Base-by-base conservation (phyloP, 1,140 invertebrate species). In the Aphelinus certus region DNA sequence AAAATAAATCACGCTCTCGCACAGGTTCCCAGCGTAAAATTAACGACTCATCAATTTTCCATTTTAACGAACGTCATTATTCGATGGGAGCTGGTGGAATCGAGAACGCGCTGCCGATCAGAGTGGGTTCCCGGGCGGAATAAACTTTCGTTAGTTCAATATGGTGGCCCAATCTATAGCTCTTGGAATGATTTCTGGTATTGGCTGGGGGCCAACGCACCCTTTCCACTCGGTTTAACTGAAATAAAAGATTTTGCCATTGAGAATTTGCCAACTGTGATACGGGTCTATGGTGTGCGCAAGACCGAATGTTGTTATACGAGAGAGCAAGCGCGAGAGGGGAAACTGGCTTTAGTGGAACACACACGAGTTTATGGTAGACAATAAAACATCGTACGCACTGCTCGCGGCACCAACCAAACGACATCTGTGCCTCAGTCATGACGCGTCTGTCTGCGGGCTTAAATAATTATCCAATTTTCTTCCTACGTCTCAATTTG, bases 121-220 rank as follows among this genome's bases (percentile, higher is more conserved):
- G 26, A 26, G 26, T 26, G 26, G 26, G 26, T 26, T 26, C 26
- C 26, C 26, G 26, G 26, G 26, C 51, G 4, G 9, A 53, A 53
- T 80, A 82, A 83, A 82, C 76, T 82, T 80, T 84, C 76, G 78
- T 79, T 81, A 79, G 78, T 74, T 81, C 79, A 80, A 83, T 83
- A 83, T 79, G 79, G 79, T 62, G 46, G 47, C 3, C 3, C 60
- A 43, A 45, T 43, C 43, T 6, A 6, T 43, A 43, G 26, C 60
- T 6, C 2, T 53, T 42, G 10, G 77, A 83, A 83, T 79, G 79
- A 83, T 83, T 83, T 80, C 65, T 79, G 80, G 83, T 79, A 45
- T 62, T 83, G 82, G 81, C 76, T 9, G 42, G 42, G 1, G 1
- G 79, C 83, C 83, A 84, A 79, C 47, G 43, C 4, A 53, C 76